These are phyloP conservation scores for Galerucella nymphaeae DNA, from an alignment of 2,888 invertebrate species.

Conservation along the genomic window DNA sequence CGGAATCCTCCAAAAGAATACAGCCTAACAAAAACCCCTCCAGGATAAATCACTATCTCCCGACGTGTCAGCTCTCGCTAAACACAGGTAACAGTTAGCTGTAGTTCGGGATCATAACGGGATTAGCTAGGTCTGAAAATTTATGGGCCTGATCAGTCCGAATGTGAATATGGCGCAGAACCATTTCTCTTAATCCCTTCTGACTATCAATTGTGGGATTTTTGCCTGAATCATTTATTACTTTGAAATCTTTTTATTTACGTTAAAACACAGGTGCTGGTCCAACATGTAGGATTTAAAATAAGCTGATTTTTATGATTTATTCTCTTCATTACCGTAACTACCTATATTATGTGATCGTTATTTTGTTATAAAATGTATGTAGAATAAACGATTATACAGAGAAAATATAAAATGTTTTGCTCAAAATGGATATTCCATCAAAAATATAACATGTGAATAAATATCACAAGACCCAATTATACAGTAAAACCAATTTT, in stretches of 20 bases:
- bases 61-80: conserved; percentile 51
- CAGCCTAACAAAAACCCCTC: conserved; percentile 17
- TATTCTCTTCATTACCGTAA: conserved; percentile 13
- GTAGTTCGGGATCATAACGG: conserved; percentile 60
- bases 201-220: conserved; percentile 67
- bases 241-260: conserved; percentile 61
- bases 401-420: neutral
- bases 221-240: conserved; percentile 63
- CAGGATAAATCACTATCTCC: conserved; percentile 21
- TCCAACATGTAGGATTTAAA: conserved; percentile 48
- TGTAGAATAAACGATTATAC: conserved; percentile 30
- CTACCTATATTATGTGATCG: conserved; percentile 9
- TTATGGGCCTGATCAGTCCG: conserved; percentile 57
- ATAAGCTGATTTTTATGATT: conserved; percentile 49
- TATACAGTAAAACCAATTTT: no score
- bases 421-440: no score
- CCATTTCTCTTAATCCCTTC: conserved; percentile 62
- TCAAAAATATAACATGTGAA: no score
- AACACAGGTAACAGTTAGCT: conserved; percentile 59
- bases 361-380: conserved; percentile 16
- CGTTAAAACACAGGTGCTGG: conserved; percentile 60
- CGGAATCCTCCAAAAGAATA: conserved; percentile 15
- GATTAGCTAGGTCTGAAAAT: conserved; percentile 64
- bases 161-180: conserved; percentile 49
- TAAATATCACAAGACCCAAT: no score